Conservation (phyloP, 2,888 invertebrate genomes). For the Calameuta filiformis region DNA sequence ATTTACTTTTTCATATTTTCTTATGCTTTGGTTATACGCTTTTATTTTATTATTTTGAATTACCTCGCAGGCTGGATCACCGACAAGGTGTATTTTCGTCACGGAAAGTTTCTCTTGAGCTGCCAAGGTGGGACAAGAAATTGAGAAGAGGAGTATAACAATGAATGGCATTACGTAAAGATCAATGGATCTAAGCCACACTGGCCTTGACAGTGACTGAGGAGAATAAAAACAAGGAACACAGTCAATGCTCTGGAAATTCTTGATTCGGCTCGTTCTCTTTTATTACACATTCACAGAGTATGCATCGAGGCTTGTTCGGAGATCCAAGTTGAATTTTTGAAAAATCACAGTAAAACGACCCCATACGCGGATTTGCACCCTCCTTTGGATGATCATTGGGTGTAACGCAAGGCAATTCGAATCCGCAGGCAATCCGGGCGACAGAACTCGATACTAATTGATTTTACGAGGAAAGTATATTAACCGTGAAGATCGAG, state of each 20-base stretch:
- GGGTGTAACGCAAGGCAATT: slow-evolving; percentile 18
- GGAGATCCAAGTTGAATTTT: neutral
- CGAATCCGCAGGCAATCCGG: slow-evolving; percentile 3
- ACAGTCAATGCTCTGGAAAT: neutral
- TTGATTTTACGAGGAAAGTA: slow-evolving; percentile 53
- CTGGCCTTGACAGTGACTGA: neutral
- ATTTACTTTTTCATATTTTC: neutral
- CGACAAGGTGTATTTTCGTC: neutral
- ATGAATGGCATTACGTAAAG: neutral
- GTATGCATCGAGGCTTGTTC: neutral
- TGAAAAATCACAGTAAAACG: neutral
- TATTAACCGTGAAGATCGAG: slow-evolving; percentile 58
- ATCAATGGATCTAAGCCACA: neutral
- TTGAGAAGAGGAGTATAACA: neutral
- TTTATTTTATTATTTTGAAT: neutral
- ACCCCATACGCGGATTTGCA: neutral
- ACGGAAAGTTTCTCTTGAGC: neutral
- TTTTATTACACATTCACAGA: neutral
- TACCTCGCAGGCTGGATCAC: neutral
- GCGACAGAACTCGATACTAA: slow-evolving; percentile 53
- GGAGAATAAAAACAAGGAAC: neutral
- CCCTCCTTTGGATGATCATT: slow-evolving; percentile 20
- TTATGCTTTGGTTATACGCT: neutral
- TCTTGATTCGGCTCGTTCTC: neutral
- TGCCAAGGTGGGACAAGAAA: neutral